These are phyloP conservation scores for Bryconaethiops microstoma DNA, from an alignment of 2,797 vertebrate genomes.

Conservation along the genomic window DNA sequence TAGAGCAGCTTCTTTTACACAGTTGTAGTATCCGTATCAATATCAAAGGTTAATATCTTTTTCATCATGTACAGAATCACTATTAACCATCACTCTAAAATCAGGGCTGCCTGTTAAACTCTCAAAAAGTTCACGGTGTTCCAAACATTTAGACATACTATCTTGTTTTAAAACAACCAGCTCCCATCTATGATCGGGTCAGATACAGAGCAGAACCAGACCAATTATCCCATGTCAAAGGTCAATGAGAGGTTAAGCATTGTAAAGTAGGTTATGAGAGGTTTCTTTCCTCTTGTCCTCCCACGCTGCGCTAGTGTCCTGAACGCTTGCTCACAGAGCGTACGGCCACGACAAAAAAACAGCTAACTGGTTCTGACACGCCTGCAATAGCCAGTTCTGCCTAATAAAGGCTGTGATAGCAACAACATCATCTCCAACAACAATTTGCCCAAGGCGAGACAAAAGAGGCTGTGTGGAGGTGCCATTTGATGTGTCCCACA, in stretches of 20 bases:
- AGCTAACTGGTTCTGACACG: conserved; percentile 71
- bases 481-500: conserved; percentile 82
- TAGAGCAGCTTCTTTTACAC: not conserved
- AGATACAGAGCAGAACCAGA: not conserved
- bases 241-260: conserved; percentile 67
- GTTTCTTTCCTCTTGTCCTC: conserved; percentile 51
- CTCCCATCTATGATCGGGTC: not conserved
- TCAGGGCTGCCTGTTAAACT: not conserved
- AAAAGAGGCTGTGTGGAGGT: conserved; percentile 75
- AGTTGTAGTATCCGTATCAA: no score
- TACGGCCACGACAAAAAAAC: conserved; percentile 50
- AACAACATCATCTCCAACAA: conserved; percentile 74
- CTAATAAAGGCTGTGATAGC: conserved; percentile 72
- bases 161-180: not conserved
- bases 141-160: not conserved
- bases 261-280: conserved; percentile 60
- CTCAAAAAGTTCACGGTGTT: not conserved
- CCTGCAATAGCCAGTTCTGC: conserved; percentile 67
- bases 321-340: not conserved
- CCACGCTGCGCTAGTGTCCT: conserved; percentile 56
- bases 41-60: not conserved
- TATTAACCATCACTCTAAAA: not conserved
- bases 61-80: not conserved
- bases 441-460: conserved; percentile 70
- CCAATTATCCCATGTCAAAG: conserved; percentile 46